Conservation (phyloP, 2,888 invertebrate genomes). For the Lordiphosa andalusiaca region DNA sequence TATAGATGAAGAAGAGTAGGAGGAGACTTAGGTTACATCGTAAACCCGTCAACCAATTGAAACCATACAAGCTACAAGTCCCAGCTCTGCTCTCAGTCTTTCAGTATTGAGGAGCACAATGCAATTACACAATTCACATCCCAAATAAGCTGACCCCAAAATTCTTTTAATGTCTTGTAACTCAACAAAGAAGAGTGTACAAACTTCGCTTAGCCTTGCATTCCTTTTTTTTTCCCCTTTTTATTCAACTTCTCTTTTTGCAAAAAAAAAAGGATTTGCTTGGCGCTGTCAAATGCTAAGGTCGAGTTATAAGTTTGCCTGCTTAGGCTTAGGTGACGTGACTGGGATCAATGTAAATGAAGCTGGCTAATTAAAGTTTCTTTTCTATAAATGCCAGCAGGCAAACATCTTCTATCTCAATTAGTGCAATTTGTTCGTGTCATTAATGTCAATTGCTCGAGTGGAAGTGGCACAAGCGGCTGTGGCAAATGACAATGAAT, state of each 20-base stretch:
- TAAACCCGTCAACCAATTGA: too few relatives aligned
- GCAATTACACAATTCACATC: too few relatives aligned
- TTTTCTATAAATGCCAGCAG: slow-evolving; percentile 3
- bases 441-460: slow-evolving; percentile 69
- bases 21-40: too few relatives aligned
- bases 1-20: too few relatives aligned
- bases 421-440: slow-evolving; percentile 62
- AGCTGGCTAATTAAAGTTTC: slow-evolving; percentile 57
- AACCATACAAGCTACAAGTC: too few relatives aligned
- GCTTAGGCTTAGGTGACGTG: slow-evolving; percentile 27
- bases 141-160: too few relatives aligned
- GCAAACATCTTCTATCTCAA: slow-evolving; percentile 57
- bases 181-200: too few relatives aligned
- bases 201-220: not conserved
- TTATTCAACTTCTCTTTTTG: not conserved
- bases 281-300: slow-evolving; percentile 40
- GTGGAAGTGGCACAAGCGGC: slow-evolving; percentile 13
- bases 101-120: too few relatives aligned
- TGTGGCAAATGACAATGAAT: slow-evolving; percentile 70
- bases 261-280: slow-evolving; percentile 52
- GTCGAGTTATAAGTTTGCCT: slow-evolving; percentile 40
- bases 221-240: not conserved
- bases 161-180: too few relatives aligned
- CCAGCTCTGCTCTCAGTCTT: too few relatives aligned
- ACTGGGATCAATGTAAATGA: slow-evolving; percentile 27